Percentiles rank a stretch among this genome's conserved stretches.
Evolutionary conservation across 1,140 invertebrate species (phyloP).

Genomic region (Drosophila pectinifera): DNA sequence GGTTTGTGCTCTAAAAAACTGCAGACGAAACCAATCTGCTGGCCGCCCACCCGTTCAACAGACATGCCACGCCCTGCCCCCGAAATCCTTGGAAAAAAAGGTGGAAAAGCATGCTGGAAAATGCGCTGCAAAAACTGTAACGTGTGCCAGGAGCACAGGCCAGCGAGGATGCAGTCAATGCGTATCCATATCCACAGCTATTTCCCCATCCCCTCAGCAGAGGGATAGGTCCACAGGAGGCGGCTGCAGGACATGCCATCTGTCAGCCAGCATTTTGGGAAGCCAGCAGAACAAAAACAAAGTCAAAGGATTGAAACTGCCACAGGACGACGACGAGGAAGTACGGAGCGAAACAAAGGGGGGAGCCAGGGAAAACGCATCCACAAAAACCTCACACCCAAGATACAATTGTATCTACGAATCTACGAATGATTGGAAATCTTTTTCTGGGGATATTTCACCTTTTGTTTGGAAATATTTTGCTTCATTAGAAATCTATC

Average conservation of each 20-base stretch:
- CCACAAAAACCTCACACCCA: not conserved
- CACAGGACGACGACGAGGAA: slow-evolving; percentile 5
- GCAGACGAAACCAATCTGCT: slow-evolving; percentile 79
- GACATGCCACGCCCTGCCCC: slow-evolving; percentile 60
- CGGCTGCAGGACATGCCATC: slow-evolving; percentile 59
- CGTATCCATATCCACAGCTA: slow-evolving; percentile 51
- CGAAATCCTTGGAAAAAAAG: slow-evolving; percentile 33
- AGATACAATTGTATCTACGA: slow-evolving; percentile 42
- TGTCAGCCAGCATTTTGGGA: slow-evolving; percentile 60
- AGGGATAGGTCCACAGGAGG: slow-evolving; percentile 16
- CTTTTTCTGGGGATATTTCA: not conserved
- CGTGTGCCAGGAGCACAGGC: slow-evolving; percentile 59
- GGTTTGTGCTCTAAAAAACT: slow-evolving; percentile 42
- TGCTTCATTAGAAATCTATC: not conserved
- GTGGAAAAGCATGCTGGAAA: slow-evolving; percentile 45
- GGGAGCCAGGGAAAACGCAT: slow-evolving; percentile 14
- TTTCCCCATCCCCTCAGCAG: slow-evolving; percentile 5
- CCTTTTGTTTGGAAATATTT: not conserved
- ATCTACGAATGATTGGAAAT: slow-evolving; percentile 1
- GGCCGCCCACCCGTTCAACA: slow-evolving; percentile 67
- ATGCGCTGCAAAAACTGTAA: slow-evolving; percentile 61
- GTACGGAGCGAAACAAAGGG: not conserved
- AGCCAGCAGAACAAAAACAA: slow-evolving; percentile 52
- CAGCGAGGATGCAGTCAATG: slow-evolving; percentile 58
- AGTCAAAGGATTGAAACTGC: slow-evolving; percentile 47